Percentiles rank a stretch among this genome's conserved stretches.
Conservation (phyloP, 1,140 invertebrate genomes). For the Oryzaephilus surinamensis region DNA sequence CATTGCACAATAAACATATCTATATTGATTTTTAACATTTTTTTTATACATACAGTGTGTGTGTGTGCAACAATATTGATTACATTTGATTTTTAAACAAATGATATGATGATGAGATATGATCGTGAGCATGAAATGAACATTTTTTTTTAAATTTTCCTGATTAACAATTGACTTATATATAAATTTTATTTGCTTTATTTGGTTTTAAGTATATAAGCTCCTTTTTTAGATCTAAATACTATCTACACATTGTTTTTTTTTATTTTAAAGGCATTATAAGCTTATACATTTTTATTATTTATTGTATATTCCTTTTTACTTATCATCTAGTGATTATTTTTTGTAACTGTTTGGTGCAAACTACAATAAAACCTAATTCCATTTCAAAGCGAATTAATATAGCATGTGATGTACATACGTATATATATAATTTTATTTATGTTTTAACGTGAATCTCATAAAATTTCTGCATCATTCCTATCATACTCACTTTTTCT, state of each 20-base stretch:
- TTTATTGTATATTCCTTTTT: too few species aligned
- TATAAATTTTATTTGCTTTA: slow-evolving; percentile 2
- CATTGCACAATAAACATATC: background rate
- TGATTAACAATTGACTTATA: slow-evolving; percentile 11
- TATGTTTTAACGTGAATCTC: slow-evolving; percentile 52
- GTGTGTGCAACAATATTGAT: background rate
- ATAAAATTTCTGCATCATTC: slow-evolving; percentile 48
- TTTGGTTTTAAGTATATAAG: too few species aligned
- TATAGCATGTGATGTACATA: too few species aligned
- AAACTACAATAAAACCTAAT: slow-evolving; percentile 7
- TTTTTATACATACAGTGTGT: background rate
- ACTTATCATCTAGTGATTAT: too few species aligned
- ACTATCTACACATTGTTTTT: too few species aligned
- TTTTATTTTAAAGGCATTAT: too few species aligned
- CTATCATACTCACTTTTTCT: slow-evolving; percentile 50
- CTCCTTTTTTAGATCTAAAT: too few species aligned
- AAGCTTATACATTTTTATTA: too few species aligned
- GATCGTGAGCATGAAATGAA: background rate
- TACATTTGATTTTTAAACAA: too few species aligned
- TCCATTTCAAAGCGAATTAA: too few species aligned
- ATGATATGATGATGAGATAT: slow-evolving; percentile 4
- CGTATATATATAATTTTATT: too few species aligned
- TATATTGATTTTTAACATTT: background rate
- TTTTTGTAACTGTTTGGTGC: slow-evolving; percentile 12
- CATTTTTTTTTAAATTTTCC: slow-evolving; percentile 1